phyloP scores from a whole-genome alignment of 2,113 vertebrate genomes.

The Ellobius talpinus region DNA sequence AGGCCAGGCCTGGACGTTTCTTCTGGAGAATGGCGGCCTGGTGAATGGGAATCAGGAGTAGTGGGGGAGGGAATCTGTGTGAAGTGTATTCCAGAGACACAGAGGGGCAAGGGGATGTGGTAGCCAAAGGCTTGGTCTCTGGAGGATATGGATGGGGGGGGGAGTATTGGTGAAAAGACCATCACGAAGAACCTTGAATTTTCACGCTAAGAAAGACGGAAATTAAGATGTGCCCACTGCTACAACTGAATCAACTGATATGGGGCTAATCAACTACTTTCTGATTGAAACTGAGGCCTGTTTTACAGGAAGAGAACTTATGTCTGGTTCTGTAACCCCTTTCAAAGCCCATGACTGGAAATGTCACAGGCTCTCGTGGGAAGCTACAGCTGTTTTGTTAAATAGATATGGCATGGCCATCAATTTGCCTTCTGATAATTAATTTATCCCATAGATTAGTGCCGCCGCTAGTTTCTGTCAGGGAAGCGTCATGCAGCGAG shows the following conservation, averaged over 20 bases:
- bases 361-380: not conserved
- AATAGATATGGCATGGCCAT: not conserved
- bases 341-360: not conserved
- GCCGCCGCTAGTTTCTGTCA: not conserved
- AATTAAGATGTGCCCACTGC: not conserved
- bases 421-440: not conserved
- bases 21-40: not conserved
- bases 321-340: not conserved
- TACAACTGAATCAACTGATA: not conserved
- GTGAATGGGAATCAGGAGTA: not conserved
- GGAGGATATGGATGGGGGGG: not conserved
- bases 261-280: not conserved
- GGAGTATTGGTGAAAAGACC: not conserved
- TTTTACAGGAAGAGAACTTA: not conserved
- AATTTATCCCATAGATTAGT: not conserved
- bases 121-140: not conserved
- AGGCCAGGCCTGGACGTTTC: not conserved
- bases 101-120: not conserved
- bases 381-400: not conserved
- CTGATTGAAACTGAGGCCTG: not conserved
- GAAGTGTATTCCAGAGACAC: not conserved
- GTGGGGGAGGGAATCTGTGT: not conserved
- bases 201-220: slow-evolving; percentile 21
- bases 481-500: not conserved
- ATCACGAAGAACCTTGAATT: slow-evolving; percentile 8